Percentiles rank a stretch among this genome's conserved stretches.
These are phyloP conservation scores for Diadumene lineata DNA, from an alignment of 92 coral and sea anemone genomes.

Conservation along the genomic window DNA sequence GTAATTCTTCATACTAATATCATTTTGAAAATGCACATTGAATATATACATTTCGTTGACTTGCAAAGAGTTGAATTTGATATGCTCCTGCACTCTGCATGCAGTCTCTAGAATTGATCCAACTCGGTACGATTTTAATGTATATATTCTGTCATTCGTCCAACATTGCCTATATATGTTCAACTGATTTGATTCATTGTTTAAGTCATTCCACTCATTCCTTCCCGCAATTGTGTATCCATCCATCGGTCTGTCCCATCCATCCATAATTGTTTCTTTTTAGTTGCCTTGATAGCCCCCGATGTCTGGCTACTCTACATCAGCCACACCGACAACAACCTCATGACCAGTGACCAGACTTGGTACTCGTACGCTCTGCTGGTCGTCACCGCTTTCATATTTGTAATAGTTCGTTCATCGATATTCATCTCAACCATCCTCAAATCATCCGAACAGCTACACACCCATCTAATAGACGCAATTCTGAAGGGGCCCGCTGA, in stretches of 20 bases:
- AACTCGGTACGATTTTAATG: too few relatives aligned
- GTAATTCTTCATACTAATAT: conserved; percentile 9
- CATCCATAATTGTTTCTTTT: too few relatives aligned
- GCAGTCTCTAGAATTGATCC: too few relatives aligned
- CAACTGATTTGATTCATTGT: too few relatives aligned
- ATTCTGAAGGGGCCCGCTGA: conserved; percentile 66
- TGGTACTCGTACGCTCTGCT: conserved; percentile 72
- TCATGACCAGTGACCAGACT: conserved; percentile 50
- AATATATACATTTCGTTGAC: too few relatives aligned
- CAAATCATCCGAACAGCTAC: conserved; percentile 69
- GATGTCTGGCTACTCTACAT: conserved; percentile 86
- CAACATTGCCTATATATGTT: too few relatives aligned
- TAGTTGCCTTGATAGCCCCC: conserved; percentile 79
- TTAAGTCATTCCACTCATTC: too few relatives aligned
- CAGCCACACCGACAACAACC: conserved; percentile 52
- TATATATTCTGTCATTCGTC: too few relatives aligned
- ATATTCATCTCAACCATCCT: conserved; percentile 65
- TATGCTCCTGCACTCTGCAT: too few relatives aligned
- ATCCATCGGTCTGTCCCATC: neutral
- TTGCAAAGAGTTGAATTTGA: too few relatives aligned
- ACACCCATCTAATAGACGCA: conserved; percentile 53
- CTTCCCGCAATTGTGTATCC: too few relatives aligned
- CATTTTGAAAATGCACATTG: too few relatives aligned
- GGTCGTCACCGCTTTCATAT: conserved; percentile 61
- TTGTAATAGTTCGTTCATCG: conserved; percentile 66